phyloP scores from a whole-genome alignment of 1,140 invertebrate genomes.

The Sminthurinus signatus region DNA sequence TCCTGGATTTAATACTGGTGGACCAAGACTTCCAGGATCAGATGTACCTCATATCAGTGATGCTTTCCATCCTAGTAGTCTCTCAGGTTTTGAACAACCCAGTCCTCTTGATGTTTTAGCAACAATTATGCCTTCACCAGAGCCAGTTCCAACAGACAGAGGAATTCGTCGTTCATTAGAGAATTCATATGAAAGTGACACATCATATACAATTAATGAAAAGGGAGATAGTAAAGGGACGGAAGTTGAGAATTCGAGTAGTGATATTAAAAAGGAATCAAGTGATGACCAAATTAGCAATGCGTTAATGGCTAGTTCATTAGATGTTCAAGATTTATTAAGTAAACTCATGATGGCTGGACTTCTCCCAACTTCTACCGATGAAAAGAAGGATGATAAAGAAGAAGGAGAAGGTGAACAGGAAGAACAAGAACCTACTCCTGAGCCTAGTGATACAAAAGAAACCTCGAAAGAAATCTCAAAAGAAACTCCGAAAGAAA shows the following conservation, averaged over 20 bases:
- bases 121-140: background rate
- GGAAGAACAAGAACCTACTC: background rate
- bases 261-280: background rate
- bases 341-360: constrained; percentile 74
- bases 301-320: constrained; percentile 41
- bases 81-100: background rate
- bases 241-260: background rate
- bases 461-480: background rate
- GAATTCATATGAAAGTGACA: too few species aligned
- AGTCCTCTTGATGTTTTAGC: background rate
- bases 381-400: constrained; percentile 37
- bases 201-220: too few species aligned
- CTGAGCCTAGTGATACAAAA: background rate
- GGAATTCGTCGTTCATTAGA: too few species aligned
- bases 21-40: too few species aligned
- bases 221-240: too few species aligned
- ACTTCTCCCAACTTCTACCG: constrained; percentile 55
- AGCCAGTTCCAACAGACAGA: too few species aligned
- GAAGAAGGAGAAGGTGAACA: background rate
- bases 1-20: too few species aligned
- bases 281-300: background rate
- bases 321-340: constrained; percentile 75
- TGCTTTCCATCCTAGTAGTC: background rate
- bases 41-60: background rate
- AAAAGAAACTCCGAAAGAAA: constrained; percentile 4